Evolutionary conservation across 2,113 vertebrate genomes (phyloP), one percentile per base, ranked within the genome.

Genomic region (Paedocypris sp.): DNA sequence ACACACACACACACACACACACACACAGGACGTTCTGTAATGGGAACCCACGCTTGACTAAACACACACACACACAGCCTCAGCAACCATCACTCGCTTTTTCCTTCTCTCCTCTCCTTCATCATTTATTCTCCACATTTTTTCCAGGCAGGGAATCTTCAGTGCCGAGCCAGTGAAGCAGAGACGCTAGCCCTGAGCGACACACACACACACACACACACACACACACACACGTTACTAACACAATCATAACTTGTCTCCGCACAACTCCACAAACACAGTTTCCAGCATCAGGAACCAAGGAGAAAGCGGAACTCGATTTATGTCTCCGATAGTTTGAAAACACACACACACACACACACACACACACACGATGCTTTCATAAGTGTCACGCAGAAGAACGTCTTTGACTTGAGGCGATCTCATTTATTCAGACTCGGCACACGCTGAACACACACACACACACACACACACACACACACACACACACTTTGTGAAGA

Each of bases 71-170:
- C 38, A 4, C 33, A 18, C 52, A 57, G 53, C 53, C 38, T 57
- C 38, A 58, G 26, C 54, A 58, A 26, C 39, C 54, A 58, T 58
- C 54, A 58, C 53, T 58, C 54, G 42, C 19, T 56, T 26, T 57
- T 41, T 56, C 25, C 15, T 12, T 4, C n/a, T 23, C 35, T 51
- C 48, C 43, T 32, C 38, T 58, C 26, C 38, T 57, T 43, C 54
- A 32, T 58, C 54, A 58, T 45, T 43, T 58, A 31, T 58, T 58
- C 54, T 29, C 26, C 1, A 8, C 38, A 58, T 45, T 58, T 58
- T 58, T 58, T 45, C 54, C 38, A 58, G 39, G 39, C 54, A 45
- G 25, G 43, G 54, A 58, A 31, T 58, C 54, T 31, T 58, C 54
- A 45, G 54, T 32, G 54, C 54, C 12, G 25, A 20, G 26, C 39